These are phyloP conservation scores for Bombus pascuorum DNA, from an alignment of 1,140 invertebrate genomes.

Conservation along the genomic window DNA sequence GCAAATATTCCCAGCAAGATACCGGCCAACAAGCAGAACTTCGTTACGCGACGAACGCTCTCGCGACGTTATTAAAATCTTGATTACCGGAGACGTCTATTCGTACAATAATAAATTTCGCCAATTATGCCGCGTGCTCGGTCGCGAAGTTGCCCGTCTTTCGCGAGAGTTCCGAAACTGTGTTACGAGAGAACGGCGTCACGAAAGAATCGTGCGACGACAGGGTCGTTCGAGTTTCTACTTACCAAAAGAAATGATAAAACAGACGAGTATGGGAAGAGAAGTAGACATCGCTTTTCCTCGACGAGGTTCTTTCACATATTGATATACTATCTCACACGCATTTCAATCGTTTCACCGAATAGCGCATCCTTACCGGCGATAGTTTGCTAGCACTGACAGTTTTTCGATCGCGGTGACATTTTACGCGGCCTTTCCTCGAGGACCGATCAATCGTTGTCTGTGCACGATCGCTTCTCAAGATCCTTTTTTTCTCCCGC, in stretches of 20 bases:
- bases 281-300: conserved; percentile 78
- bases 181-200: neutral
- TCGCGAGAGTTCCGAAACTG: neutral
- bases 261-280: conserved; percentile 73
- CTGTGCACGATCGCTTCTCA: neutral
- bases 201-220: too few species aligned
- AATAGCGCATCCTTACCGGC: conserved; percentile 7
- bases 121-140: neutral
- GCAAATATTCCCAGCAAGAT: neutral
- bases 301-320: conserved; percentile 70
- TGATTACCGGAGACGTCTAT: neutral
- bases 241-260: conserved; percentile 80
- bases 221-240: neutral
- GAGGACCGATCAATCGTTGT: conserved; percentile 3
- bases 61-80: neutral
- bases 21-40: neutral
- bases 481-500: neutral
- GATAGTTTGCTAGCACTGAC: neutral
- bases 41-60: neutral
- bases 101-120: neutral
- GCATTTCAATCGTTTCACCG: conserved; percentile 53
- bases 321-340: conserved; percentile 67
- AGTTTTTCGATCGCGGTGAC: conserved; percentile 17
- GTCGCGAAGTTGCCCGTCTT: neutral
- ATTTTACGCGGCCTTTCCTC: conserved; percentile 36